Percentiles rank a stretch among this genome's conserved stretches.
Conservation (phyloP, 2,888 invertebrate species). For the Phyllotreta striolata region DNA sequence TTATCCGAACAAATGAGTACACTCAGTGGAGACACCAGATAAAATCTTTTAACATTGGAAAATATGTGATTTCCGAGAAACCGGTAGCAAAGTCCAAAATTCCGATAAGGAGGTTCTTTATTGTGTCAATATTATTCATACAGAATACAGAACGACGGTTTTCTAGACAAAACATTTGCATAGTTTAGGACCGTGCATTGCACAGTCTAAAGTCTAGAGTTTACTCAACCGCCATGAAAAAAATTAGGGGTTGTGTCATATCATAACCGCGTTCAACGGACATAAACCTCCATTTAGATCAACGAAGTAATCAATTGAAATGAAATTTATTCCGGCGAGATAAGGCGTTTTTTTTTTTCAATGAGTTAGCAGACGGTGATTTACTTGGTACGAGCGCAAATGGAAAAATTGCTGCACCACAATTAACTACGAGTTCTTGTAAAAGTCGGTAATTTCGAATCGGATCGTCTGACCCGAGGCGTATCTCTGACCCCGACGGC, state of each 20-base stretch:
- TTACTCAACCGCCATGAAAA: neutral
- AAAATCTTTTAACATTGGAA: constrained; percentile 22
- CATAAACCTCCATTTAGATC: neutral
- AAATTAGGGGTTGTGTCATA: neutral
- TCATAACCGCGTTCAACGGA: neutral
- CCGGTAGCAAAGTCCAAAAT: constrained; percentile 10
- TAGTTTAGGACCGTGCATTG: neutral
- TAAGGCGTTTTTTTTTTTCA: constrained; percentile 1
- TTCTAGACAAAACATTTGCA: constrained; percentile 20
- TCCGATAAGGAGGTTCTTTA: constrained; percentile 12
- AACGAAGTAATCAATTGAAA: neutral
- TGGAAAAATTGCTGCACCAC: neutral
- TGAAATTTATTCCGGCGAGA: neutral
- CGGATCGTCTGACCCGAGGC: constrained; percentile 35
- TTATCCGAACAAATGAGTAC: constrained; percentile 26
- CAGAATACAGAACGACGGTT: neutral
- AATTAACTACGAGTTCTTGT: constrained; percentile 1
- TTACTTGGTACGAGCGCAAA: too few relatives aligned
- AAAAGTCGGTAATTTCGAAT: constrained; percentile 9
- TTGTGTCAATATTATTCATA: constrained; percentile 12
- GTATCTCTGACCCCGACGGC: constrained; percentile 40
- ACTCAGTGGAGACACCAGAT: constrained; percentile 24
- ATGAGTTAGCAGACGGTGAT: too few relatives aligned
- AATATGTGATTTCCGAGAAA: constrained; percentile 22
- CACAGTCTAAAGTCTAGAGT: constrained; percentile 6